Percentiles rank a stretch among this genome's conserved stretches.
Conservation (phyloP, 1,140 invertebrate species). For the Drosophila tristis region DNA sequence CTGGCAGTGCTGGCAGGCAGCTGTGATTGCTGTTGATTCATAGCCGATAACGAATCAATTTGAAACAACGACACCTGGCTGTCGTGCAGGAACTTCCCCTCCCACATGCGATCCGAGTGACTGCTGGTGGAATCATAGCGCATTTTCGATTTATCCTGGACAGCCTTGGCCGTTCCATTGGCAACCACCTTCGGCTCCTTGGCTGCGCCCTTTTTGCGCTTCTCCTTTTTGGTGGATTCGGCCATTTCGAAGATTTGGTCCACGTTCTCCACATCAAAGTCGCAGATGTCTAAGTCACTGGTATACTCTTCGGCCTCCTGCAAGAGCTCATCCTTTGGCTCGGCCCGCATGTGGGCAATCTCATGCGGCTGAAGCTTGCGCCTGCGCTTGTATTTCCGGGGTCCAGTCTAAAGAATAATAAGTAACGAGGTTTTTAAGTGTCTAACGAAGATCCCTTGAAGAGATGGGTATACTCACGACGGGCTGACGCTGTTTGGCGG, state of each 20-base stretch:
- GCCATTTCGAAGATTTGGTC: slow-evolving; percentile 84
- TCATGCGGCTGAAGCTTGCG: slow-evolving; percentile 89
- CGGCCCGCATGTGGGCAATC: slow-evolving; percentile 84
- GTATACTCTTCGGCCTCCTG: slow-evolving; percentile 52
- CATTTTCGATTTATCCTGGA: slow-evolving; percentile 26
- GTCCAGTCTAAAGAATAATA: slow-evolving; percentile 85
- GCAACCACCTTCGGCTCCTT: background rate
- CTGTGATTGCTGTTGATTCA: slow-evolving; percentile 53
- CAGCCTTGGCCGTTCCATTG: slow-evolving; percentile 22
- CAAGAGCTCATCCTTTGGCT: slow-evolving; percentile 59
- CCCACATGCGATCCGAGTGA: slow-evolving; percentile 74
- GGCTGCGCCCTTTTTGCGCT: slow-evolving; percentile 46
- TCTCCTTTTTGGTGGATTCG: slow-evolving; percentile 68
- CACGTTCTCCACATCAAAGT: slow-evolving; percentile 77
- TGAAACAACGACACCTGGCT: slow-evolving; percentile 49
- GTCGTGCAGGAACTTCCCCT: slow-evolving; percentile 65
- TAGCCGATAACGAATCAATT: slow-evolving; percentile 73
- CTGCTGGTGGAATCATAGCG: slow-evolving; percentile 66
- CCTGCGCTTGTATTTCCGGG: slow-evolving; percentile 91
- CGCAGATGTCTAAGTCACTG: slow-evolving; percentile 76
- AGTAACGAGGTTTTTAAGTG: background rate
- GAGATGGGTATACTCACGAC: slow-evolving; percentile 84
- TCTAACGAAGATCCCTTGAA: background rate
- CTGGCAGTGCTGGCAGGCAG: slow-evolving; percentile 35
- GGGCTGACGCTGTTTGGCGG: slow-evolving; percentile 90